phyloP scores from a whole-genome alignment of 2,113 vertebrate genomes.

The Peromyscus californicus region DNA sequence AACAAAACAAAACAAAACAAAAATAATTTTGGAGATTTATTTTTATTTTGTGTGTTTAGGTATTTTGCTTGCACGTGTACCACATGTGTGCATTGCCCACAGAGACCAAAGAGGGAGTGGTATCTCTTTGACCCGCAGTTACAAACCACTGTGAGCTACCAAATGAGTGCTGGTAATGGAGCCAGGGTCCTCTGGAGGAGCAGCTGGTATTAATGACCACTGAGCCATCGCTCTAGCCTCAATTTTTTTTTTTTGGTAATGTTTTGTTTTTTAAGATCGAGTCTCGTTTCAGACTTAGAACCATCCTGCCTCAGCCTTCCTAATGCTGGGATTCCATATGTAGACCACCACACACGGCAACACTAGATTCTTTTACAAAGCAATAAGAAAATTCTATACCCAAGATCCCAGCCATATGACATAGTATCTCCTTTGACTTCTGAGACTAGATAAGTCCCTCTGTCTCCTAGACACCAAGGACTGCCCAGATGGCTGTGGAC shows the following conservation, averaged over 20 bases:
- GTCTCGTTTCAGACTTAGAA: neutral
- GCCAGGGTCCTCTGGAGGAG: neutral
- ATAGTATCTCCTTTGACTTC: neutral
- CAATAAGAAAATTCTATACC: neutral
- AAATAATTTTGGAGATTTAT: neutral
- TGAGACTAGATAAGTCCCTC: neutral
- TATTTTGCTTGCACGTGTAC: neutral
- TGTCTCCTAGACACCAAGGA: conserved; percentile 51
- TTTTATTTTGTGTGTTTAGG: neutral
- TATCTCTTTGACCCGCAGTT: neutral
- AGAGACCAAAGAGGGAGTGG: neutral
- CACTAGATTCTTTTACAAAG: neutral
- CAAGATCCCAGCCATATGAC: neutral
- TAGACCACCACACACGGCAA: neutral
- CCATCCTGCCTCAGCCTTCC: neutral
- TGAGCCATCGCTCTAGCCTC: neutral
- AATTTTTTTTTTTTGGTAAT: neutral
- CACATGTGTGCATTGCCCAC: neutral
- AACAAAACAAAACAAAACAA: no score
- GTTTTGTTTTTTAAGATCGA: neutral
- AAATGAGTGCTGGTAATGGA: neutral
- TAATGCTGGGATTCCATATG: neutral
- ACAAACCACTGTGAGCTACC: neutral
- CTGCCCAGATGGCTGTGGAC: neutral
- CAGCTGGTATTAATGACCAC: neutral